phyloP scores from a whole-genome alignment of 2,888 invertebrate species.

The Philhelius pedissequus region DNA sequence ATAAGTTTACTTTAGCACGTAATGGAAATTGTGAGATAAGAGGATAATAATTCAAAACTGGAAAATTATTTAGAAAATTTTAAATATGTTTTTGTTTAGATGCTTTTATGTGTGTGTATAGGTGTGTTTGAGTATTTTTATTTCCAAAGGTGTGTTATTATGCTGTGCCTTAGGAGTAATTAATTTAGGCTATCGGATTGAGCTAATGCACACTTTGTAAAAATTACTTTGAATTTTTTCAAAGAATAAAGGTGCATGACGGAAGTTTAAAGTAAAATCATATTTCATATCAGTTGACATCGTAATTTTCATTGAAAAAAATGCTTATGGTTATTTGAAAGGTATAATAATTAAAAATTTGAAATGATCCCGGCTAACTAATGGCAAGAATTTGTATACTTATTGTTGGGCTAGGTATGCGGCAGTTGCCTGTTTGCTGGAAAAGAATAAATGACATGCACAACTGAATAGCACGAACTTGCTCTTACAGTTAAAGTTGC shows the following conservation, averaged over 20 bases:
- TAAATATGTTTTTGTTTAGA: not conserved
- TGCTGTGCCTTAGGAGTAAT: conserved; percentile 42
- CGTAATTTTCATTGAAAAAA: not conserved
- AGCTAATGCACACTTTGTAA: not conserved
- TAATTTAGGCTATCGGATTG: not conserved
- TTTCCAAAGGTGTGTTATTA: not conserved
- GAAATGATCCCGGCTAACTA: too few species aligned
- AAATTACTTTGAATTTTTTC: conserved; percentile 5
- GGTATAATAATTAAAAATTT: not conserved
- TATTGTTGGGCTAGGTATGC: too few species aligned
- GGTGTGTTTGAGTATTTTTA: not conserved
- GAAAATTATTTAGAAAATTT: conserved; percentile 15
- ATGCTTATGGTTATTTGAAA: not conserved
- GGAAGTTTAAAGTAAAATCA: not conserved
- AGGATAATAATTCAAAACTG: conserved; percentile 56
- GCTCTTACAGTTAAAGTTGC: too few species aligned
- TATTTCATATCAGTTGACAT: conserved; percentile 12
- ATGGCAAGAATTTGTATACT: too few species aligned
- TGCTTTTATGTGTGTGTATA: not conserved
- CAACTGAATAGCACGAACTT: too few species aligned
- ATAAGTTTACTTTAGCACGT: conserved; percentile 59
- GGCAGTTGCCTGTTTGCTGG: too few species aligned
- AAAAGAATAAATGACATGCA: too few species aligned
- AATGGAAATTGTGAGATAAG: conserved; percentile 59
- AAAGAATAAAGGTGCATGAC: conserved; percentile 1